phyloP scores from a whole-genome alignment of 2,888 invertebrate species.

The Diadegma fenestrale region DNA sequence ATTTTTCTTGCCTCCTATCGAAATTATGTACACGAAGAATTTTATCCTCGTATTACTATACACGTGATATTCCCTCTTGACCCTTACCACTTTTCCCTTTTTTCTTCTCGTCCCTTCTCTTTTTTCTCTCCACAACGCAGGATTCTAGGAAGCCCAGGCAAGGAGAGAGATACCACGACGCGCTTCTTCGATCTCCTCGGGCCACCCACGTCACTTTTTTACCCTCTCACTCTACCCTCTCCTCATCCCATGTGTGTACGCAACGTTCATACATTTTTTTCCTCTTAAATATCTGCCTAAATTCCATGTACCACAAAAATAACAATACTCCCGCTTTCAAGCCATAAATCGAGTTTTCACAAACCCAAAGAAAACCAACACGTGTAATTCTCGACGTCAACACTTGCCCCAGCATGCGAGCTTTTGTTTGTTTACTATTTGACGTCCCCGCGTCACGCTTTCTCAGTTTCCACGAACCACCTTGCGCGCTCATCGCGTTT shows the following conservation, averaged over 20 bases:
- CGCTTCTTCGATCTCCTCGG: constrained; percentile 48
- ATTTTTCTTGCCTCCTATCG: constrained; percentile 57
- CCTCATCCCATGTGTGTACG: constrained; percentile 36
- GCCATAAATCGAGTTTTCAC: constrained; percentile 18
- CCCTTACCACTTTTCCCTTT: constrained; percentile 50
- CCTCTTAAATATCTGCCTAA: not conserved
- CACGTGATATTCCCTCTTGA: constrained; percentile 53
- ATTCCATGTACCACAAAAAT: constrained; percentile 14
- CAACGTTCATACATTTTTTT: constrained; percentile 19
- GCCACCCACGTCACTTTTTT: constrained; percentile 80
- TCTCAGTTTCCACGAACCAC: not conserved
- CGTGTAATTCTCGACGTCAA: not conserved
- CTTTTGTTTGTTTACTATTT: constrained; percentile 1
- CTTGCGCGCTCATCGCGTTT: not conserved
- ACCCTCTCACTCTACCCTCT: constrained; percentile 61
- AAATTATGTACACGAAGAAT: constrained; percentile 44
- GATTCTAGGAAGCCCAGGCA: constrained; percentile 67
- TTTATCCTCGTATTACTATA: constrained; percentile 30
- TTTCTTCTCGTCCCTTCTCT: constrained; percentile 22
- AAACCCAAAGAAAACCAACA: constrained; percentile 12
- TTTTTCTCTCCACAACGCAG: constrained; percentile 51
- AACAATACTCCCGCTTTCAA: not conserved
- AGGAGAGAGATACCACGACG: constrained; percentile 67
- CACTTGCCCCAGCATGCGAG: not conserved
- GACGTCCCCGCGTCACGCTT: not conserved